Conservation (phyloP, 2,797 vertebrate genomes). For the Xiphophorus birchmanni region DNA sequence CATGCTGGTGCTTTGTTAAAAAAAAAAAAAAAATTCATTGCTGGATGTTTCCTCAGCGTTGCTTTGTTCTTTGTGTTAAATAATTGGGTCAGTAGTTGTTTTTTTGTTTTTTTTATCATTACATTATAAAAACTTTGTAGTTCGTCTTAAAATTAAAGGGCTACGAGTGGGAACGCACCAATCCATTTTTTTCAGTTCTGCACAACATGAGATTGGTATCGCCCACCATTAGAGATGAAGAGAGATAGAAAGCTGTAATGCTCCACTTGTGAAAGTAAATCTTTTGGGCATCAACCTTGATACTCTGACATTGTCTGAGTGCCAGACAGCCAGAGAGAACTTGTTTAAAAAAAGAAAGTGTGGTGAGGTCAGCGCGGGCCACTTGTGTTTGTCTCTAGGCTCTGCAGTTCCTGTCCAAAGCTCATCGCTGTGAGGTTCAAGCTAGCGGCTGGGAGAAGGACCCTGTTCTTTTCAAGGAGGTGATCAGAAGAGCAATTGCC, state of each 20-base stretch:
- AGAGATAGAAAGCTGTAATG: too few relatives aligned
- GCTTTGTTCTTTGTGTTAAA: background rate
- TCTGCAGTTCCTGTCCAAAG: conserved; percentile 90
- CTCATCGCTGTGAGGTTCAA: conserved; percentile 91
- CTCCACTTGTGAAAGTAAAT: too few relatives aligned
- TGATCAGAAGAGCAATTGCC: conserved; percentile 83
- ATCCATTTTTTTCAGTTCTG: background rate
- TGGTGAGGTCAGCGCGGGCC: background rate
- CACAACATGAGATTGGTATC: background rate
- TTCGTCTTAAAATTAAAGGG: background rate
- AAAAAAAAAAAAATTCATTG: background rate
- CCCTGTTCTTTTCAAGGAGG: conserved; percentile 83
- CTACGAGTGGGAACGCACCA: background rate
- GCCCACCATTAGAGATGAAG: too few relatives aligned
- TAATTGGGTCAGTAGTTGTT: background rate
- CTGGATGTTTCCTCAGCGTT: background rate
- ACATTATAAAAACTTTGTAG: background rate
- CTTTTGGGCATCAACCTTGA: too few relatives aligned
- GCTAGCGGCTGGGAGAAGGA: conserved; percentile 89
- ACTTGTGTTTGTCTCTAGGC: conserved; percentile 75
- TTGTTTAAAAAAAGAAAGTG: background rate
- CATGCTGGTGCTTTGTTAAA: background rate
- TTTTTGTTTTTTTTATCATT: background rate
- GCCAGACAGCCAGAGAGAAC: too few relatives aligned
- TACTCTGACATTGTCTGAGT: too few relatives aligned